Percentiles rank a stretch among this genome's conserved stretches.
phyloP scores from a whole-genome alignment of 2,888 invertebrate species.

The Apotomis turbidana region DNA sequence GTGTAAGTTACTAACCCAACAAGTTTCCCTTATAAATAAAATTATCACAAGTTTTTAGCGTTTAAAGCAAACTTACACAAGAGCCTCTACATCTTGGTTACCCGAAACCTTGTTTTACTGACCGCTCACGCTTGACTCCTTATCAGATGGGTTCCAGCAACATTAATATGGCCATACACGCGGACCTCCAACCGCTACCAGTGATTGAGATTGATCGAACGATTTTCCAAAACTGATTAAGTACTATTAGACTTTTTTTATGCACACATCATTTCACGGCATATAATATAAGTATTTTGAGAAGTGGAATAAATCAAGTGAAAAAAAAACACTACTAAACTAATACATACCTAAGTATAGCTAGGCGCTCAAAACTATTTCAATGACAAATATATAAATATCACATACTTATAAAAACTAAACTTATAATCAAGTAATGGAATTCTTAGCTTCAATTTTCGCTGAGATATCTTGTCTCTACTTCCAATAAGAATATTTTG shows the following conservation, averaged over 20 bases:
- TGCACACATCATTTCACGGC: neutral
- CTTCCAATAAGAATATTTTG: too few relatives aligned
- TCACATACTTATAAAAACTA: too few relatives aligned
- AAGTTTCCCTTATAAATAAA: too few relatives aligned
- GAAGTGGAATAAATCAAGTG: neutral
- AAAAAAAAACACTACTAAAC: neutral
- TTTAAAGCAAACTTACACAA: too few relatives aligned
- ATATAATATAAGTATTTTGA: too few relatives aligned
- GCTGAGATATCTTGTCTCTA: too few relatives aligned
- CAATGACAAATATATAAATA: too few relatives aligned
- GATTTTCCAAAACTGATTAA: conserved; percentile 29
- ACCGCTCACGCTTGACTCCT: conserved; percentile 5
- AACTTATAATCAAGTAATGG: too few relatives aligned
- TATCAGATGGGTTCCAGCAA: conserved; percentile 15
- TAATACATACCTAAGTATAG: neutral
- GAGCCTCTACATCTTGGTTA: neutral
- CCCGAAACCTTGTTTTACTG: neutral
- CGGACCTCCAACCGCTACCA: conserved; percentile 20
- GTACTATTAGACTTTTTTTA: conserved; percentile 14
- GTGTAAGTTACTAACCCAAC: too few relatives aligned
- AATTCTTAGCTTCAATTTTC: too few relatives aligned
- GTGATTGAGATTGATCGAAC: conserved; percentile 35
- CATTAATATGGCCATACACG: conserved; percentile 11
- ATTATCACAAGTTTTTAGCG: too few relatives aligned
- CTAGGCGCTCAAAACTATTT: neutral